Percentiles rank a stretch among this genome's conserved stretches.
phyloP scores from a whole-genome alignment of 2,113 vertebrate species.

The Reinhardtius hippoglossoides region DNA sequence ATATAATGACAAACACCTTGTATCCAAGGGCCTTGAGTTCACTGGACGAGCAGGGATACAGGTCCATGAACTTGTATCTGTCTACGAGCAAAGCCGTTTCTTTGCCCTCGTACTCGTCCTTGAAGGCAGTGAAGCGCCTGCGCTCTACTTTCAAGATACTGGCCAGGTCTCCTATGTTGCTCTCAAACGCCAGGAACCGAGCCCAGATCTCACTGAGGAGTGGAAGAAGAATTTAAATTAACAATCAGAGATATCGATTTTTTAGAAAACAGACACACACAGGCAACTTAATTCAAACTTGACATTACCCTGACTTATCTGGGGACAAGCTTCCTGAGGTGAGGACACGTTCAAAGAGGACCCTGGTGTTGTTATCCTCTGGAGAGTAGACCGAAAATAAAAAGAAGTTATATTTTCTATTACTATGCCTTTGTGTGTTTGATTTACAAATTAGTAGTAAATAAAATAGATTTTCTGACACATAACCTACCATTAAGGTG shows the following conservation, averaged over 20 bases:
- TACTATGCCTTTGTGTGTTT: neutral
- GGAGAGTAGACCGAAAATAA: conserved; percentile 22
- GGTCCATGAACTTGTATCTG: conserved; percentile 99
- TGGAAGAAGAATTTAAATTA: neutral
- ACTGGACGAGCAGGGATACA: conserved; percentile 95
- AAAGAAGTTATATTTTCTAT: neutral
- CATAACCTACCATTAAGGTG: conserved; percentile 94
- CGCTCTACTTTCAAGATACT: conserved; percentile 99
- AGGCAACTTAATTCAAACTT: neutral
- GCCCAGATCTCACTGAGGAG: conserved; percentile 96
- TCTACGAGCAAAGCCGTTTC: conserved; percentile 97
- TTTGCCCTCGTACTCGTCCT: conserved; percentile 98
- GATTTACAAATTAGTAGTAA: neutral
- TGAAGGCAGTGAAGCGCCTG: conserved; percentile 95
- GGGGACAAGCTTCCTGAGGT: conserved; percentile 97
- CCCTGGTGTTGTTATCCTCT: conserved; percentile 99
- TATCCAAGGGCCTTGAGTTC: conserved; percentile 98
- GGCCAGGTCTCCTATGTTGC: conserved; percentile 97
- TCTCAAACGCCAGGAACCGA: conserved; percentile 97
- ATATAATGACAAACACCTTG: conserved; percentile 83
- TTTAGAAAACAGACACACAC: neutral
- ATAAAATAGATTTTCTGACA: neutral
- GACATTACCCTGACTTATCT: conserved; percentile 94
- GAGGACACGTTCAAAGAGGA: conserved; percentile 98
- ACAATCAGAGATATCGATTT: neutral